These are phyloP conservation scores for Stomatorhinus ivindoensis DNA, from an alignment of 2,113 vertebrate species.

Conservation along the genomic window DNA sequence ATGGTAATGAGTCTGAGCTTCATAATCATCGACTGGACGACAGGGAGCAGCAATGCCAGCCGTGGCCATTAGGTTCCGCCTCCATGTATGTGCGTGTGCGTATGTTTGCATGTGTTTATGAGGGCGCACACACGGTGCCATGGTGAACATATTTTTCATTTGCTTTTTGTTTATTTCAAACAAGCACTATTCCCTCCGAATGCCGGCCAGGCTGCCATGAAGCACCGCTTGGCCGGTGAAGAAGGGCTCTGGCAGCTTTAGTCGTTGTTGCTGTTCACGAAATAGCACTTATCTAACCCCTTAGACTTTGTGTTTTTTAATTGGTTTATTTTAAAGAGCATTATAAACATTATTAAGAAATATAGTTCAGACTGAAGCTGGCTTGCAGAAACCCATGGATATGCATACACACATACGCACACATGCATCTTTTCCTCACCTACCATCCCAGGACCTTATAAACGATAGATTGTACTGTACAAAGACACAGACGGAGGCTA, in stretches of 20 bases:
- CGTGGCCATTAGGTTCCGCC: constrained; percentile 74
- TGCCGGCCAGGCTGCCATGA: neutral
- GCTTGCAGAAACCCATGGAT: constrained; percentile 9
- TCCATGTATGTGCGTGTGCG: constrained; percentile 7
- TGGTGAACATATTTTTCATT: neutral
- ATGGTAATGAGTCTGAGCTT: constrained; percentile 98
- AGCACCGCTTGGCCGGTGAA: neutral
- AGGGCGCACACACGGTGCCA: neutral
- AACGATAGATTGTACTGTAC: constrained; percentile 48
- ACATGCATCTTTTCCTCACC: neutral
- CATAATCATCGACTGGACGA: constrained; percentile 88
- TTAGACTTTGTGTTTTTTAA: neutral
- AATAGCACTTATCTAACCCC: constrained; percentile 3
- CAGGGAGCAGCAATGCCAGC: constrained; percentile 56
- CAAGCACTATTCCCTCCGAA: constrained; percentile 26
- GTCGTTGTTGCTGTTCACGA: neutral
- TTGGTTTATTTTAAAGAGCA: neutral
- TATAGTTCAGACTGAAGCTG: constrained; percentile 16
- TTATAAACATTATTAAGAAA: neutral
- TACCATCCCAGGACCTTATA: constrained; percentile 12
- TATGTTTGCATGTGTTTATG: constrained; percentile 17
- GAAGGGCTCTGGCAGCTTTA: neutral
- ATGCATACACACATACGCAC: neutral
- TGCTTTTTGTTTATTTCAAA: constrained; percentile 20
- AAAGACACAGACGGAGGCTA: constrained; percentile 12